Evolutionary conservation across 2,888 invertebrate species (phyloP), one percentile per base, ranked within the genome.

Genomic region (Chalcosyrphus nemorum): DNA sequence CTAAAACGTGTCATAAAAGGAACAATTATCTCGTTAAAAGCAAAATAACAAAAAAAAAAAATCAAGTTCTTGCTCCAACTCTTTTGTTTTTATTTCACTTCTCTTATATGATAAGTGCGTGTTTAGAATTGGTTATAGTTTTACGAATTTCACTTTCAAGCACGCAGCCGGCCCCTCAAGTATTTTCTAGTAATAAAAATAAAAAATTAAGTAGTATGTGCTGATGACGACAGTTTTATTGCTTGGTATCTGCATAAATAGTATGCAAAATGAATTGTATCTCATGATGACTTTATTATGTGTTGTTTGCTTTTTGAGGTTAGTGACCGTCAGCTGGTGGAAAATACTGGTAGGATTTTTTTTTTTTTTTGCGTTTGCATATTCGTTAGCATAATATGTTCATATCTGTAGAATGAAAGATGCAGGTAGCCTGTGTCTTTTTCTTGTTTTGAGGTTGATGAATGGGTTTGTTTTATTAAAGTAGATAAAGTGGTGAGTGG

Each of bases 81-180:
- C 71, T 71, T 71, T 71, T 29, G 61, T 70, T 38, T 59, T 38
- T 4, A 27, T 6, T 35, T 35, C 19, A 4, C 9, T 38, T 9
- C 5, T 5, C 17, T 19, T 47, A 38, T 9, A 11, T 19, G 24
- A 17, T 27, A 15, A 57, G 59, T 71, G 57, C 70, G 68, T 59
- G 71, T 19, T n/a, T 38, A 17, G 50, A 71, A 71, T 71, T 52
- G 17, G 35, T 19, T 21, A 57, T 11, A 32, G n/a, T 57, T 24
- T 47, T 32, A 24, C 52, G 32, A 41, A 68, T 76, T 76, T 76
- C 75, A 76, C 75, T 76, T 76, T 76, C 66, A 59, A 38, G 17
- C 59, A 19, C 6, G 52, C 6, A 45, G n/a, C 11, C n/a, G 47
- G 17, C 24, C 27, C 27, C n/a, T 32, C 32, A 15, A 56, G 45